Base-by-base conservation (phyloP, 1,140 invertebrate genomes). In the Odontomachus brunneus region DNA sequence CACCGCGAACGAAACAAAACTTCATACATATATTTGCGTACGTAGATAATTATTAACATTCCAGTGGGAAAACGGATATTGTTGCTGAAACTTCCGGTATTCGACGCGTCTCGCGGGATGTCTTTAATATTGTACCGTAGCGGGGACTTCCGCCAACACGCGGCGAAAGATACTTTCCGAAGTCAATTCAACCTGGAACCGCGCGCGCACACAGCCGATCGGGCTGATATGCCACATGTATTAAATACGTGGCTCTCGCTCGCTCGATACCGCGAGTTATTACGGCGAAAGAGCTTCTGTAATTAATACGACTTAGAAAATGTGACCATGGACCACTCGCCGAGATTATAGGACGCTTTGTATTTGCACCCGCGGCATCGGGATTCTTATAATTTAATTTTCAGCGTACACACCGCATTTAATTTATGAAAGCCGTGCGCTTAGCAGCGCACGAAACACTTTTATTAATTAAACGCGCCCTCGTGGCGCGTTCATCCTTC, bases 21-120 rank as follows among this genome's bases (percentile, higher is more conserved):
- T 55, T 44, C 51, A 4, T 5, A 33, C 5, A 33, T 55, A 24
- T 55, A 24, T 57, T 53, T 67, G 14, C 17, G 33, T 44, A 69
- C 22, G 22, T 69, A 67, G 26, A 82, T 71, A 48, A 86, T 78
- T 83, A 87, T 85, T 82, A 78, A 89, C 81, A 84, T 82, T 80
- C 69, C 63, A 71, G 60, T 53, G 83, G 83, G 71, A 55, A 66
- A 81, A 87, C 63, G 66, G 65, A 87, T 78, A 60, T 33, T 78
- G 66, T 33, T 83, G 15, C 29, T 33, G 48, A 63, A 74, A 74
- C 51, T 60, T 19, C 15, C 22, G 53, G 48, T n/a, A 73, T 57
- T 62, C 26, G 14, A 38, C 51, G 33, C 1, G 49, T 48, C 84
- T 19, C 75, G 7, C 53, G 44, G 19, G 85, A 63, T 24, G 49